Percentiles rank a stretch among this genome's conserved stretches.
phyloP scores from a whole-genome alignment of 2,888 invertebrate genomes.

The Melanophora roralis region DNA sequence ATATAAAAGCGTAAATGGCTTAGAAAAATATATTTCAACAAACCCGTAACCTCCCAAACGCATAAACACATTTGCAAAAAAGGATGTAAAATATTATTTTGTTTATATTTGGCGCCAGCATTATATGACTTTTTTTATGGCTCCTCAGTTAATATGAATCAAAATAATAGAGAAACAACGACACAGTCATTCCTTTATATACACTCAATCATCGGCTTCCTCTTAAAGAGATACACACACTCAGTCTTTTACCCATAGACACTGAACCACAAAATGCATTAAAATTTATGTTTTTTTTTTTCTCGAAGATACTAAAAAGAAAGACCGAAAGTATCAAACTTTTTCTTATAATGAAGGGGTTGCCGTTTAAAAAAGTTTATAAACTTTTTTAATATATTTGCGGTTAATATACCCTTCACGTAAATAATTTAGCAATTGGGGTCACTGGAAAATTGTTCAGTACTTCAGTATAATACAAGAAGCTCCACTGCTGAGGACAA shows the following conservation, averaged over 20 bases:
- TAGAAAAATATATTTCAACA: background rate
- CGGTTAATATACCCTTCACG: too few species aligned
- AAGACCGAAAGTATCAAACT: too few species aligned
- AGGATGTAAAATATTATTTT: constrained; percentile 3
- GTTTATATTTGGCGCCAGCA: constrained; percentile 50
- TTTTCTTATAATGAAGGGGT: too few species aligned
- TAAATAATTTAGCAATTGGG: too few species aligned
- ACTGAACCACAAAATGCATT: constrained; percentile 20
- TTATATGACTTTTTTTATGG: constrained; percentile 49
- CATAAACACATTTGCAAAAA: background rate
- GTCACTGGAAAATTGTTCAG: too few species aligned
- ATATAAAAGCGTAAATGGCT: background rate
- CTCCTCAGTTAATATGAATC: constrained; percentile 47
- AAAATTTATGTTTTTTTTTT: constrained; percentile 42
- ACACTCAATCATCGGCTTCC: background rate
- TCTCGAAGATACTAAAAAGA: background rate
- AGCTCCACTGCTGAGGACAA: too few species aligned
- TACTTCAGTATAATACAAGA: too few species aligned
- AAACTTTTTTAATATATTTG: too few species aligned
- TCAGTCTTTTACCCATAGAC: background rate
- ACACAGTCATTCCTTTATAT: background rate
- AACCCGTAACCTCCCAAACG: too few species aligned
- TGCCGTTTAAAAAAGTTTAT: too few species aligned
- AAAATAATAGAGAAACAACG: constrained; percentile 26
- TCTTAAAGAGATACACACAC: background rate